Conservation (phyloP, 2,113 vertebrate species). For the Sinocyclocheilus anophthalmus region DNA sequence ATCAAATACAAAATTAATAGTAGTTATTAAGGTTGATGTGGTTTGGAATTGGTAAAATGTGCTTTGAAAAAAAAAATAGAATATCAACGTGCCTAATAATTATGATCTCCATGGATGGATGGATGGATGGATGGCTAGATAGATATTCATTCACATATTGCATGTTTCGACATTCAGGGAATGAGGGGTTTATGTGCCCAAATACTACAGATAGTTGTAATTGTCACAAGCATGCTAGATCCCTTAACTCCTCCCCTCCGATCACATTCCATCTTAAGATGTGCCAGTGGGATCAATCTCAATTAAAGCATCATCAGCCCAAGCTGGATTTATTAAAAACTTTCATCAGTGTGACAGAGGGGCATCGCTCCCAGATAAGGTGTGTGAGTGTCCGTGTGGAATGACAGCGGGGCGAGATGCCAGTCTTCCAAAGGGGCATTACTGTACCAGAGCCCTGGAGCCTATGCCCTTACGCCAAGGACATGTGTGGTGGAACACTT, state of each 20-base stretch:
- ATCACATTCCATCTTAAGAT: slow-evolving; percentile 4
- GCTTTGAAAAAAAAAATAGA: too few species aligned
- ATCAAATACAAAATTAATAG: too few species aligned
- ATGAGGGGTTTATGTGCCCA: too few species aligned
- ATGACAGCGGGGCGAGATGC: slow-evolving; percentile 50
- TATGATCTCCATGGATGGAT: too few species aligned
- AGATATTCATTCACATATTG: too few species aligned
- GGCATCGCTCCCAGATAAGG: slow-evolving; percentile 38
- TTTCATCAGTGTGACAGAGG: slow-evolving; percentile 57
- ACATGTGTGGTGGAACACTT: slow-evolving; percentile 46
- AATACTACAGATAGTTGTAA: too few species aligned
- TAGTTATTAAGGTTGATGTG: too few species aligned
- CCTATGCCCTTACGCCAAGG: slow-evolving; percentile 56
- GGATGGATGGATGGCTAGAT: too few species aligned
- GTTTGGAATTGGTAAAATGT: too few species aligned
- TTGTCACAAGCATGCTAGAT: slow-evolving; percentile 17
- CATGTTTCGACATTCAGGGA: too few species aligned
- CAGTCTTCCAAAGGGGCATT: slow-evolving; percentile 48
- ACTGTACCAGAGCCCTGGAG: slow-evolving; percentile 51
- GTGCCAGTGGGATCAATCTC: slow-evolving; percentile 48
- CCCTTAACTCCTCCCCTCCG: too few species aligned
- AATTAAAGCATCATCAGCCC: slow-evolving; percentile 58
- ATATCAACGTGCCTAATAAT: too few species aligned
- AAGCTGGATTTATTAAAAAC: slow-evolving; percentile 58
- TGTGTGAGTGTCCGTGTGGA: slow-evolving; percentile 42